Conservation (phyloP, 1,140 invertebrate genomes). For the Probaryconus sp. region DNA sequence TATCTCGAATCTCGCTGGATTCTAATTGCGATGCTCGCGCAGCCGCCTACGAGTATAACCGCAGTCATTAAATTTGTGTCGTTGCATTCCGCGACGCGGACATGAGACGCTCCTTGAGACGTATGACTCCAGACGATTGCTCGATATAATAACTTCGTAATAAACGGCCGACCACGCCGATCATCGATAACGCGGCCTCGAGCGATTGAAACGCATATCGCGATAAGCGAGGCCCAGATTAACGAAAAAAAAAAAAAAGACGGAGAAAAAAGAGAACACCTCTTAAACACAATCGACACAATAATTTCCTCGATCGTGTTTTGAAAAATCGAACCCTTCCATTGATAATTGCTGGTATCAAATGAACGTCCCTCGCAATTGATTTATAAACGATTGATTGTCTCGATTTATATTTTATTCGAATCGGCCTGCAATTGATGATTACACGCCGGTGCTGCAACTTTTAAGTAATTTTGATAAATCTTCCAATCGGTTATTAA, state of each 20-base stretch:
- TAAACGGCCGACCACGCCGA: constrained; percentile 27
- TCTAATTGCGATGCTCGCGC: constrained; percentile 65
- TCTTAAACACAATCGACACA: constrained; percentile 5
- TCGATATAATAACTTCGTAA: constrained; percentile 50
- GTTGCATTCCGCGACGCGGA: constrained; percentile 58
- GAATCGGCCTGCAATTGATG: too few relatives aligned
- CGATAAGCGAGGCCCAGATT: constrained; percentile 19
- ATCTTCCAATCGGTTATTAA: background rate
- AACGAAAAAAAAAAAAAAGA: constrained; percentile 8
- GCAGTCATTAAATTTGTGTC: constrained; percentile 69
- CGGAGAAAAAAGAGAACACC: constrained; percentile 2
- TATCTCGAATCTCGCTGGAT: constrained; percentile 65
- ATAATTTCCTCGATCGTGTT: constrained; percentile 5
- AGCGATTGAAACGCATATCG: constrained; percentile 26
- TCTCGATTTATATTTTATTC: constrained; percentile 41
- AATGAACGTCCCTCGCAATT: constrained; percentile 7
- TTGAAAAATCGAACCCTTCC: constrained; percentile 1
- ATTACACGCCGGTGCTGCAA: constrained; percentile 26
- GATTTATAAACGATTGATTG: constrained; percentile 41
- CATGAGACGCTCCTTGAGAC: constrained; percentile 42
- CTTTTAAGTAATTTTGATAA: constrained; percentile 11
- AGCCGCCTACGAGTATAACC: constrained; percentile 64
- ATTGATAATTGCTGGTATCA: constrained; percentile 28
- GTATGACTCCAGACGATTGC: constrained; percentile 36
- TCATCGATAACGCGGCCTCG: constrained; percentile 39